These are phyloP conservation scores for Raphicerus campestris DNA, from an alignment of 2,113 vertebrate species.

Conservation along the genomic window DNA sequence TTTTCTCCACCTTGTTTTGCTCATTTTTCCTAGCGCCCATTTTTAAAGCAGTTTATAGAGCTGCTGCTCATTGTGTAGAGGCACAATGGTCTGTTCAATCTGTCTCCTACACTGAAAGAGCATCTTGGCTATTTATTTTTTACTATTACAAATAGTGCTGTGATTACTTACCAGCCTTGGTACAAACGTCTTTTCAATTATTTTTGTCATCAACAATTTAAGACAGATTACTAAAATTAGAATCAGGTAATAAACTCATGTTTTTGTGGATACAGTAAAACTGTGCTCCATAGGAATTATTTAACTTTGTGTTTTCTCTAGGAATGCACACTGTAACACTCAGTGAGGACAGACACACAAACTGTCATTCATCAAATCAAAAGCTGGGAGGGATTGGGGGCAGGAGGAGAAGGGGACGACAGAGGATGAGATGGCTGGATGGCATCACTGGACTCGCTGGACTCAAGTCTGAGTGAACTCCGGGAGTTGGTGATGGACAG, in stretches of 20 bases:
- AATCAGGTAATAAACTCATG: background rate
- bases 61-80: background rate
- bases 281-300: background rate
- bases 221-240: background rate
- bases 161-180: background rate
- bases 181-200: background rate
- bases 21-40: background rate
- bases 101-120: background rate
- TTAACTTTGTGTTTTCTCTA: background rate
- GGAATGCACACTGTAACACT: background rate
- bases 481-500: too few species aligned
- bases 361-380: background rate
- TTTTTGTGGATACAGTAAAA: background rate
- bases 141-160: background rate
- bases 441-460: too few species aligned
- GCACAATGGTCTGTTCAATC: background rate
- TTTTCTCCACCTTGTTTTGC: background rate
- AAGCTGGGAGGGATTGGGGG: background rate
- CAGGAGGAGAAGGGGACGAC: too few species aligned
- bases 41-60: background rate
- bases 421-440: too few species aligned
- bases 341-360: background rate
- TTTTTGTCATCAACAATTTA: background rate
- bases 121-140: background rate
- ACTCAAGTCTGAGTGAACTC: too few species aligned